These are phyloP conservation scores for Artibeus jamaicensis DNA, from an alignment of 2,797 vertebrate species.

Conservation along the genomic window DNA sequence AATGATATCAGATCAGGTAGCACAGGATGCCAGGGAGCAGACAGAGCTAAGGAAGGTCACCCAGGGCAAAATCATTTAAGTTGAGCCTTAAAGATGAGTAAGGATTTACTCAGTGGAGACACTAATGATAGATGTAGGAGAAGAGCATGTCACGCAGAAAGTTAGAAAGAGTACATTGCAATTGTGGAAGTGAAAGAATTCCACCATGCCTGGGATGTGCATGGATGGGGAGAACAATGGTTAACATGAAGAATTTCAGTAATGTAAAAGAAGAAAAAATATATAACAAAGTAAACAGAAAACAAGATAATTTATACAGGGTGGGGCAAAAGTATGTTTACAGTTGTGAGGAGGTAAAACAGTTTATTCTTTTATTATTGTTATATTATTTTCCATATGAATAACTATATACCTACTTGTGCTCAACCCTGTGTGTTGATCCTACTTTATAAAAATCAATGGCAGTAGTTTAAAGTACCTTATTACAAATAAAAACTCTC, in stretches of 20 bases:
- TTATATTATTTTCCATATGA: background rate
- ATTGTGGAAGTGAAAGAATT: background rate
- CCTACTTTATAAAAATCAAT: background rate
- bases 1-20: background rate
- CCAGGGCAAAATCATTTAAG: background rate
- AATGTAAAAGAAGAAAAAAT: background rate
- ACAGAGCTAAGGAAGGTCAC: background rate
- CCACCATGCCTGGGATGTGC: background rate
- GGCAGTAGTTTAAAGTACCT: background rate
- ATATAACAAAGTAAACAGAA: background rate
- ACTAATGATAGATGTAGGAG: accelerated
- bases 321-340: background rate
- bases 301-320: background rate
- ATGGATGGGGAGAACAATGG: background rate
- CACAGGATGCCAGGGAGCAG: background rate
- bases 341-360: background rate
- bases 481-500: background rate
- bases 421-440: background rate
- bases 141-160: accelerated
- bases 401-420: background rate
- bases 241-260: background rate
- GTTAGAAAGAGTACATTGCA: no score
- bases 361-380: background rate
- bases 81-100: background rate
- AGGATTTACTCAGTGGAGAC: background rate